Conservation (phyloP, 2,888 invertebrate genomes). For the Tenodera sinensis region DNA sequence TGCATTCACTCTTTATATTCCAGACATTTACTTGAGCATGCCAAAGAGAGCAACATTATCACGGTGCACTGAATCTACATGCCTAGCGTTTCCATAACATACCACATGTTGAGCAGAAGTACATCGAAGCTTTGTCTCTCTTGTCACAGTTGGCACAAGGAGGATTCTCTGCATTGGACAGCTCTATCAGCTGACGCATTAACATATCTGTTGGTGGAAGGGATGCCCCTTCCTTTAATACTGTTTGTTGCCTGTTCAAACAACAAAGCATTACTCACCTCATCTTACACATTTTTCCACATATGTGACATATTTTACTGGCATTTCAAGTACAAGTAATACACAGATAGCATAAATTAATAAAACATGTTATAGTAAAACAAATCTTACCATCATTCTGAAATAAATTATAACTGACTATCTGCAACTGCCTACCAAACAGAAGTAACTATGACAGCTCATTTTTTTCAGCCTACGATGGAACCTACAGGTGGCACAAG, state of each 20-base stretch:
- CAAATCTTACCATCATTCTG: too few relatives aligned
- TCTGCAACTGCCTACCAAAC: too few relatives aligned
- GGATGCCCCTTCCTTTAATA: conserved; percentile 58
- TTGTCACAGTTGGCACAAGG: conserved; percentile 77
- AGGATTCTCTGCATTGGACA: conserved; percentile 66
- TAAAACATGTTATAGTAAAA: too few relatives aligned
- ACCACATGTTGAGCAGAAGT: conserved; percentile 75
- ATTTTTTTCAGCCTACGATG: too few relatives aligned
- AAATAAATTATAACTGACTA: too few relatives aligned
- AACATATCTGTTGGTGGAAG: conserved; percentile 63
- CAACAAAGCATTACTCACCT: too few relatives aligned
- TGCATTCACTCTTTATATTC: background rate
- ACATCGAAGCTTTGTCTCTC: conserved; percentile 64
- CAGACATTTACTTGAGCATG: background rate
- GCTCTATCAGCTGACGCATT: conserved; percentile 66
- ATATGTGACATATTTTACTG: too few relatives aligned
- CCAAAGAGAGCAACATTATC: background rate
- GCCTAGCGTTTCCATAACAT: conserved; percentile 31
- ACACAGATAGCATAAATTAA: too few relatives aligned
- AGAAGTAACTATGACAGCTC: too few relatives aligned
- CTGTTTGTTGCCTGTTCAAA: conserved; percentile 53
- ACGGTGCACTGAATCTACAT: background rate
- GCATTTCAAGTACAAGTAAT: too few relatives aligned
- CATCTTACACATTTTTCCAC: too few relatives aligned
- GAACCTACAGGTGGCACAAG: too few relatives aligned